A percentile compares a stretch with the other conserved stretches of the same genome.
These are phyloP conservation scores for Euplagia quadripunctaria DNA, from an alignment of 2,888 invertebrate genomes.

Conservation along the genomic window DNA sequence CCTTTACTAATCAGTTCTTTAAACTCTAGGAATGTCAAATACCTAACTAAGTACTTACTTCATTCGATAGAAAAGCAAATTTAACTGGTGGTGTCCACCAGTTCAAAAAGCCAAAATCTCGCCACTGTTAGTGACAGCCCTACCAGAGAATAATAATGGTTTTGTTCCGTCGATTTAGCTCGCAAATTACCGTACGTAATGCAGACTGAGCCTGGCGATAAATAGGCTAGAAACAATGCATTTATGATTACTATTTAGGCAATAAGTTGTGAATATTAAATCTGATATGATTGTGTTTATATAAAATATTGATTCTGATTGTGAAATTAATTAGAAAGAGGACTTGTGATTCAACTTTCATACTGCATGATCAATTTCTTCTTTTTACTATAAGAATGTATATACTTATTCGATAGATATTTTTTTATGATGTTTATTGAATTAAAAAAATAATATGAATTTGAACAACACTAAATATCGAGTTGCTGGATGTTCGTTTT, in stretches of 20 bases:
- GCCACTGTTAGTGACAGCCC: constrained; percentile 25
- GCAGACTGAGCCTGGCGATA: constrained; percentile 26
- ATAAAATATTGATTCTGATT: background rate
- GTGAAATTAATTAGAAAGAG: background rate
- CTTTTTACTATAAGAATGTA: no score
- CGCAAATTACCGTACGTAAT: constrained; percentile 51
- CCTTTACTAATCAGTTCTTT: no score
- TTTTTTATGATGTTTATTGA: no score
- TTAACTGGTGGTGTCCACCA: no score
- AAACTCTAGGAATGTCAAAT: no score
- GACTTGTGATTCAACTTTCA: background rate
- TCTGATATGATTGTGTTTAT: background rate
- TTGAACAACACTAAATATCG: no score
- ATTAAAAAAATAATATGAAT: no score
- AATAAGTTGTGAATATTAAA: constrained; percentile 6
- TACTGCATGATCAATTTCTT: no score
- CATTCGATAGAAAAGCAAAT: no score
- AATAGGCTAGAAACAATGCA: constrained; percentile 42
- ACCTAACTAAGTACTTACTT: no score
- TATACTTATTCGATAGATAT: no score
- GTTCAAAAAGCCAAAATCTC: background rate
- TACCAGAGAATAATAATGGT: constrained; percentile 44
- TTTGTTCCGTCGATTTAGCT: constrained; percentile 55
- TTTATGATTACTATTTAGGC: constrained; percentile 20
- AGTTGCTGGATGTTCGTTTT: no score